These are phyloP conservation scores for Synanthedon vespiformis DNA, from an alignment of 2,888 invertebrate genomes.

Conservation along the genomic window DNA sequence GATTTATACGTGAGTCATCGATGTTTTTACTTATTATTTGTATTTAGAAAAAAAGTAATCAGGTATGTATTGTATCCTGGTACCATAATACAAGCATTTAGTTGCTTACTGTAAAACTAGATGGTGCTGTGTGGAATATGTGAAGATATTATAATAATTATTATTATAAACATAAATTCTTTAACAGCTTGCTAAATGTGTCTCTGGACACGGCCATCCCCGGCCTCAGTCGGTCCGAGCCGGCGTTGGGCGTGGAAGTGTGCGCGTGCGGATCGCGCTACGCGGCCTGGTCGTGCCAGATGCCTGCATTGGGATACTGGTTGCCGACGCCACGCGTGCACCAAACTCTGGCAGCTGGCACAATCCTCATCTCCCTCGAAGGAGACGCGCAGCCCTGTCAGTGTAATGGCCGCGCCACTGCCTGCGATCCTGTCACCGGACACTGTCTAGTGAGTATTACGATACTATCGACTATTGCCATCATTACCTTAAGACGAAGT, in stretches of 20 bases:
- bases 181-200: constrained; percentile 76
- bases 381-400: constrained; percentile 84
- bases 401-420: constrained; percentile 82
- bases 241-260: constrained; percentile 86
- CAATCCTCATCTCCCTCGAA: constrained; percentile 81
- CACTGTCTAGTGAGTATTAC: constrained; percentile 77
- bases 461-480: too few relatives aligned
- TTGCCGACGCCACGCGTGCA: constrained; percentile 65
- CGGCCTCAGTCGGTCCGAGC: constrained; percentile 73
- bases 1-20: too few relatives aligned
- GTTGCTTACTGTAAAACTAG: too few relatives aligned
- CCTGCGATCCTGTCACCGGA: constrained; percentile 88
- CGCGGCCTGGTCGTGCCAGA: constrained; percentile 90
- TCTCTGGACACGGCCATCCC: constrained; percentile 85
- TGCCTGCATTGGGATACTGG: constrained; percentile 86
- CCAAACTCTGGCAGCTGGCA: constrained; percentile 68
- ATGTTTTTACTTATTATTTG: too few relatives aligned
- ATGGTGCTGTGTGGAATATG: too few relatives aligned
- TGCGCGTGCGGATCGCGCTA: constrained; percentile 87
- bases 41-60: too few relatives aligned
- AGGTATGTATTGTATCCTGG: too few relatives aligned
- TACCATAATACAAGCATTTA: neutral
- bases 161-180: too few relatives aligned
- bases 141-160: too few relatives aligned
- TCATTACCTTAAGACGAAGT: neutral